These are phyloP conservation scores for Phocoena phocoena DNA, from an alignment of 2,113 vertebrate species.

Conservation along the genomic window DNA sequence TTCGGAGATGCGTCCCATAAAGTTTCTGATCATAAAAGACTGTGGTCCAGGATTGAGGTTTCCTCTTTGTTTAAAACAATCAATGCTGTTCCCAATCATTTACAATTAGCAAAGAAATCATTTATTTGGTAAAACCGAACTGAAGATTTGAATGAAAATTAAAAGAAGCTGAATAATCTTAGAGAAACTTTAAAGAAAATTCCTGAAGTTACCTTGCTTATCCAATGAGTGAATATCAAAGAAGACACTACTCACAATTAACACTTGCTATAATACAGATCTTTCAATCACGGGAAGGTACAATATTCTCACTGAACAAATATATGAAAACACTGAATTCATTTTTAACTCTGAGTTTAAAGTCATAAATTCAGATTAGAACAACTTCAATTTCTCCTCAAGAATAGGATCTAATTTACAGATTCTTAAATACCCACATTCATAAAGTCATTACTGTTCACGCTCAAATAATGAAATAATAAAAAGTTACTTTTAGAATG, in stretches of 20 bases:
- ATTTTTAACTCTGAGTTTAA: background rate
- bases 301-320: background rate
- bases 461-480: background rate
- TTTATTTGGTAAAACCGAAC: background rate
- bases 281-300: background rate
- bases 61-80: background rate
- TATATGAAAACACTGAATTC: background rate
- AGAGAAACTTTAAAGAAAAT: background rate
- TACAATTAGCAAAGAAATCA: background rate
- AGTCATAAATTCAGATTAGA: background rate
- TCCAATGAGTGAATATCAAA: background rate
- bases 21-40: background rate
- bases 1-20: rapidly evolving
- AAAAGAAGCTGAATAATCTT: background rate
- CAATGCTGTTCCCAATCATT: background rate
- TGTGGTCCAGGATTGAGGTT: rapidly evolving
- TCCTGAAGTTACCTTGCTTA: background rate
- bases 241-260: background rate
- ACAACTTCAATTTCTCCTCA: background rate
- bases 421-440: background rate
- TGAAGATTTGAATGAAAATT: background rate
- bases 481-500: background rate
- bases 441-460: background rate
- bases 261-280: background rate
- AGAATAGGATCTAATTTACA: background rate